Conservation (phyloP, 2,113 vertebrate species). For the Leptocoma aspasia region DNA sequence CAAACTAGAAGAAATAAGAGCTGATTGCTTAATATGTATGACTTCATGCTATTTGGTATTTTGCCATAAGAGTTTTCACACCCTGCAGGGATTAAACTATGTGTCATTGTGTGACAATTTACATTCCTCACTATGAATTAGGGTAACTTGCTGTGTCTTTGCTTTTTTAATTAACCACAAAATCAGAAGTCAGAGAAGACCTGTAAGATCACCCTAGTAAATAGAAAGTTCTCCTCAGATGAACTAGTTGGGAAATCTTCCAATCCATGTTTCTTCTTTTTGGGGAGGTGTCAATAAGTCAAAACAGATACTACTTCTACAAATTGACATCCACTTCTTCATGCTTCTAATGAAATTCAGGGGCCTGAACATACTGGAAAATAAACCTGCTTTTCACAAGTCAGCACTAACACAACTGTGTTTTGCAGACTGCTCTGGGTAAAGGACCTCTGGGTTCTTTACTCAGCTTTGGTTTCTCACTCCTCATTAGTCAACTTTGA, state of each 20-base stretch:
- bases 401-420: accelerated
- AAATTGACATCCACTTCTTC: not conserved
- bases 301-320: not conserved
- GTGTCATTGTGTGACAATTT: not conserved
- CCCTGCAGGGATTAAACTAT: not conserved
- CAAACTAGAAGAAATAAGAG: not conserved
- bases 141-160: not conserved
- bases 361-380: not conserved
- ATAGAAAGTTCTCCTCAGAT: not conserved
- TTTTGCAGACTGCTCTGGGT: not conserved
- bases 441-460: not conserved
- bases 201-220: not conserved
- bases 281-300: not conserved
- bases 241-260: not conserved
- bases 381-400: not conserved
- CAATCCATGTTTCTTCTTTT: not conserved
- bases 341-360: not conserved
- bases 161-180: not conserved
- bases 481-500: not conserved
- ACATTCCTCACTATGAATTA: not conserved
- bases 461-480: not conserved
- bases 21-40: not conserved
- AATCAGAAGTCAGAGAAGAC: not conserved
- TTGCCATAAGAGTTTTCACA: not conserved
- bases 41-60: not conserved